Percentiles rank a stretch among this genome's conserved stretches.
phyloP scores from a whole-genome alignment of 2,888 invertebrate genomes.

The Polietes domitor region DNA sequence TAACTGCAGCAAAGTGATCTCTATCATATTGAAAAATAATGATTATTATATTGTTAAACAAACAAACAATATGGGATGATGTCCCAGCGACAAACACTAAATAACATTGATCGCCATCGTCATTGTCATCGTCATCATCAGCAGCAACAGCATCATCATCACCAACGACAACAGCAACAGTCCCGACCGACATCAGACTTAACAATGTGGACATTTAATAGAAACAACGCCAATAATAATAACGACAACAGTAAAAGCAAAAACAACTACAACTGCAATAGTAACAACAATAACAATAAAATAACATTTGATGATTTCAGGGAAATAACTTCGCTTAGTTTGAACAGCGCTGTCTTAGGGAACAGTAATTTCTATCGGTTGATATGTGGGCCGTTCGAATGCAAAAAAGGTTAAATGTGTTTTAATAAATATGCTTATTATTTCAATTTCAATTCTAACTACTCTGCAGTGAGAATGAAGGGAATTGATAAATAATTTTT shows the following conservation, averaged over 20 bases:
- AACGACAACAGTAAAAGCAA: slow-evolving; percentile 56
- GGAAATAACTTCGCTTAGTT: slow-evolving; percentile 33
- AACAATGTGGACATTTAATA: slow-evolving; percentile 48
- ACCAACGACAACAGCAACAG: neutral
- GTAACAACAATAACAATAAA: slow-evolving; percentile 51
- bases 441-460: too few relatives aligned
- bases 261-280: slow-evolving; percentile 29
- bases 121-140: neutral
- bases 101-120: neutral
- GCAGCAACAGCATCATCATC: too few relatives aligned
- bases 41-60: slow-evolving; percentile 55
- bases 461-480: too few relatives aligned
- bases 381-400: neutral
- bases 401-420: neutral
- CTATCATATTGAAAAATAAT: slow-evolving; percentile 51
- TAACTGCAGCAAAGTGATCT: slow-evolving; percentile 47
- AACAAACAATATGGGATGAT: neutral
- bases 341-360: neutral
- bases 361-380: neutral
- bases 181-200: too few relatives aligned
- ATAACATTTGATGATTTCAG: slow-evolving; percentile 60
- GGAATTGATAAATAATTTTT: too few relatives aligned
- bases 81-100: neutral
- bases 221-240: slow-evolving; percentile 54
- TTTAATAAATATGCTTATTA: too few relatives aligned